Conservation (phyloP, 2,113 vertebrate genomes). For the Ciconia stormi region DNA sequence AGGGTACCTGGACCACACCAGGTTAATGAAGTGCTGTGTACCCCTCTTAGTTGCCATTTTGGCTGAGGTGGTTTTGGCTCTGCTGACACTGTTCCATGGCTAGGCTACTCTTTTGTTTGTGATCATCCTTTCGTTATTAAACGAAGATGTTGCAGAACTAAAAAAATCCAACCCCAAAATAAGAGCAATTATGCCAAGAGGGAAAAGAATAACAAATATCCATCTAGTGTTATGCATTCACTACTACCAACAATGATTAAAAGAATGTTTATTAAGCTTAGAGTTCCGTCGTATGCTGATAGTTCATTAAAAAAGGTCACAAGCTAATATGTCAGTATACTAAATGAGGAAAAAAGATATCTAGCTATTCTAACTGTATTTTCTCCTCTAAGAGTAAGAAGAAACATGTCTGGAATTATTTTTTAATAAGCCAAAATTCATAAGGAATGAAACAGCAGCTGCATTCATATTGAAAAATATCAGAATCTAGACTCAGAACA, state of each 20-base stretch:
- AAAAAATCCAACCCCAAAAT: background rate
- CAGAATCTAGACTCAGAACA: background rate
- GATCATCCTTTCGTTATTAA: rapidly evolving
- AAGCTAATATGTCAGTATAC: background rate
- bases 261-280: background rate
- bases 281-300: background rate
- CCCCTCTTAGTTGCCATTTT: background rate
- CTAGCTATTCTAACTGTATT: background rate
- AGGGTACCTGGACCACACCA: background rate
- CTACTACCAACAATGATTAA: background rate
- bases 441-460: background rate
- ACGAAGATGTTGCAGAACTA: background rate
- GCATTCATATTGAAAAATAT: background rate
- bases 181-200: background rate
- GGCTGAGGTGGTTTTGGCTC: background rate
- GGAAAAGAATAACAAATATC: background rate
- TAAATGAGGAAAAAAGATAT: background rate
- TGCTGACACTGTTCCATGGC: background rate
- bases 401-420: background rate
- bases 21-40: background rate
- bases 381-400: background rate
- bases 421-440: background rate
- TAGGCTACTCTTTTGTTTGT: background rate
- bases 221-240: background rate
- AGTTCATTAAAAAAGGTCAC: background rate